These are phyloP conservation scores for Gobio occitaniae DNA, from an alignment of 2,797 vertebrate genomes.

Conservation along the genomic window DNA sequence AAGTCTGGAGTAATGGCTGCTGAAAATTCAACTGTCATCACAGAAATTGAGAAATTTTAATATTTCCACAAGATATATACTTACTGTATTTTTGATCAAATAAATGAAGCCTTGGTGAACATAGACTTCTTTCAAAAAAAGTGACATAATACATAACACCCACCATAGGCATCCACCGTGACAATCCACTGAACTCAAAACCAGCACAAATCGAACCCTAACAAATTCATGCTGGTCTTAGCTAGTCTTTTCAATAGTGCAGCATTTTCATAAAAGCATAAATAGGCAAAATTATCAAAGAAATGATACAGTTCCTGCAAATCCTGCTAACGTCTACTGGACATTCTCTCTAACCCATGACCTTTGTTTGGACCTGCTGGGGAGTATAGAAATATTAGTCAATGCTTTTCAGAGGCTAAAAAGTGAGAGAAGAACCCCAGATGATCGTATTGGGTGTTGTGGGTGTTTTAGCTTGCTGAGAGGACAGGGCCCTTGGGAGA, in stretches of 20 bases:
- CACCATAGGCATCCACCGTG: not conserved
- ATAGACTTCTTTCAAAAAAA: not conserved
- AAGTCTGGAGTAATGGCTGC: not conserved
- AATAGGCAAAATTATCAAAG: not conserved
- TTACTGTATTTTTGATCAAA: not conserved
- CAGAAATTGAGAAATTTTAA: not conserved
- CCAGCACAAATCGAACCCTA: not conserved
- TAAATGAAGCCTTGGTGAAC: not conserved
- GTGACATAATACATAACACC: not conserved
- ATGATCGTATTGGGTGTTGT: conserved; percentile 13
- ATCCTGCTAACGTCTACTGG: not conserved
- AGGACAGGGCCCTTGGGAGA: conserved; percentile 59
- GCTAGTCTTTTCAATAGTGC: not conserved
- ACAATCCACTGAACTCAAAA: not conserved
- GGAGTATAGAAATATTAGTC: not conserved
- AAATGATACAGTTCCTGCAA: not conserved
- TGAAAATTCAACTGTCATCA: not conserved
- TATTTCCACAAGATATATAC: not conserved
- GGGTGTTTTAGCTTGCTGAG: conserved; percentile 34
- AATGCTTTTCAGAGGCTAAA: not conserved
- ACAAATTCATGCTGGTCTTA: not conserved
- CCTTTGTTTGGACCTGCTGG: not conserved
- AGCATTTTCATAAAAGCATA: not conserved
- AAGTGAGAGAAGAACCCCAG: not conserved
- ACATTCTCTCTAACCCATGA: not conserved